Conservation (phyloP, 2,888 invertebrate genomes). For the Rhaphigaster nebulosa region DNA sequence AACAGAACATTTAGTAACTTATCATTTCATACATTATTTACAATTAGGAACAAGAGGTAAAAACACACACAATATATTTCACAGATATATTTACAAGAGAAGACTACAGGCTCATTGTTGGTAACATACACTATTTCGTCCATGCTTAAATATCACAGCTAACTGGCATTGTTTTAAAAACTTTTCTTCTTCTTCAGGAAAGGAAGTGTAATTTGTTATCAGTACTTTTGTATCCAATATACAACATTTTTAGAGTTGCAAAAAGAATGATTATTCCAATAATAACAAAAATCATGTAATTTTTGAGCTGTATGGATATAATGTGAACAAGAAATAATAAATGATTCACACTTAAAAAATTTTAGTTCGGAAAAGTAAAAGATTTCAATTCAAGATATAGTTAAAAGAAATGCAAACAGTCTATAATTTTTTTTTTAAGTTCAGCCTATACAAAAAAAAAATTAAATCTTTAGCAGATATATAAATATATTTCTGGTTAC, state of each 20-base stretch:
- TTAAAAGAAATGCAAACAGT: background rate
- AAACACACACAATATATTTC: conserved; percentile 55
- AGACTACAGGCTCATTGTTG: conserved; percentile 34
- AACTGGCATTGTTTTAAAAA: conserved; percentile 60
- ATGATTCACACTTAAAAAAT: background rate
- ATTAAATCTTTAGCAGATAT: background rate
- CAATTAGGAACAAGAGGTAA: conserved; percentile 57
- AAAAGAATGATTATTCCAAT: background rate
- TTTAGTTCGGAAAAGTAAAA: background rate
- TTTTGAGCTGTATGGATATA: background rate
- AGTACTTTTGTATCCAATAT: background rate
- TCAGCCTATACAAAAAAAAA: background rate
- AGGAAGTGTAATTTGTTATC: conserved; percentile 17
- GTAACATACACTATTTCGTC: conserved; percentile 60
- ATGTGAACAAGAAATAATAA: background rate
- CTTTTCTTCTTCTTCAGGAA: background rate
- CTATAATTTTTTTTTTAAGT: background rate
- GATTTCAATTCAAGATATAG: background rate
- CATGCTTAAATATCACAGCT: conserved; percentile 64
- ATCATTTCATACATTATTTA: conserved; percentile 53
- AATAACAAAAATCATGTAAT: background rate
- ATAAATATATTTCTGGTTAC: background rate
- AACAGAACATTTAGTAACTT: background rate
- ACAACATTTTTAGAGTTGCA: background rate
- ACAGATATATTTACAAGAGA: conserved; percentile 56